Conservation (phyloP, 1,140 invertebrate genomes). For the Aphaenogaster floridana region DNA sequence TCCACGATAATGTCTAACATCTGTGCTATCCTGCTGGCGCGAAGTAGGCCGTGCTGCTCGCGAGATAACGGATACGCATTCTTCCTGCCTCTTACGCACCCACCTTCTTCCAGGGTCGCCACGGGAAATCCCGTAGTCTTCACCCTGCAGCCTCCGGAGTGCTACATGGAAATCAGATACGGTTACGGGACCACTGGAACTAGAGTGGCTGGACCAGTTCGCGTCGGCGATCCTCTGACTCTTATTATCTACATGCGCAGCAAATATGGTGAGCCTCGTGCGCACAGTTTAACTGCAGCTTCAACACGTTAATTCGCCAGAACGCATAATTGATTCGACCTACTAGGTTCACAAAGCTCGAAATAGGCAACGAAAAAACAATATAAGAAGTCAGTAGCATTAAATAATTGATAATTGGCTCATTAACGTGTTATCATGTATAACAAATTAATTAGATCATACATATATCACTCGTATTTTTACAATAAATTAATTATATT, state of each 20-base stretch:
- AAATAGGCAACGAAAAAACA: background rate
- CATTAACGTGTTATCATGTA: background rate
- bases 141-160: slow-evolving; percentile 96
- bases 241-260: slow-evolving; percentile 97
- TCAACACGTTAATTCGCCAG: slow-evolving; percentile 15
- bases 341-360: background rate
- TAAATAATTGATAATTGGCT: background rate
- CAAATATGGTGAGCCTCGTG: slow-evolving; percentile 91
- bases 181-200: slow-evolving; percentile 95
- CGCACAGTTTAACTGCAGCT: slow-evolving; percentile 31
- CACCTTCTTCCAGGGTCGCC: slow-evolving; percentile 90
- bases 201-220: slow-evolving; percentile 94
- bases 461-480: background rate
- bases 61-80: slow-evolving; percentile 66
- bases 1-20: slow-evolving; percentile 60
- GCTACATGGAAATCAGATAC: slow-evolving; percentile 97
- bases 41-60: slow-evolving; percentile 55
- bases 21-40: slow-evolving; percentile 46
- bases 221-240: slow-evolving; percentile 96
- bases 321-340: background rate
- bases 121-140: slow-evolving; percentile 98
- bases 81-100: slow-evolving; percentile 53
- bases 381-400: background rate
- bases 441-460: no score
- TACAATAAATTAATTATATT: background rate